These are phyloP conservation scores for Zingel zingel DNA, from an alignment of 2,113 vertebrate genomes.

Conservation along the genomic window DNA sequence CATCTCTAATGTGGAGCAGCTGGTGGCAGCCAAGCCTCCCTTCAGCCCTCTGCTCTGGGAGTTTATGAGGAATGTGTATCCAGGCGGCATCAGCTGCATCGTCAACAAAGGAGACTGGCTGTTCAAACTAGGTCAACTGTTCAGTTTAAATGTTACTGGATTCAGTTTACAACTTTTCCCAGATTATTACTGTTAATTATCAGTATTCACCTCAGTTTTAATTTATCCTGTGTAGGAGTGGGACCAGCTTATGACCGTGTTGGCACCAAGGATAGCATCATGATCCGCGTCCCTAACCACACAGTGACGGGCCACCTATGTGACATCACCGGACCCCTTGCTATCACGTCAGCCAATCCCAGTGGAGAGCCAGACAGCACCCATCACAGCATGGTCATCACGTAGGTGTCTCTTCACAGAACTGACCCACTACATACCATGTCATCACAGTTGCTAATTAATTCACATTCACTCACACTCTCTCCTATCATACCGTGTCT, in stretches of 20 bases:
- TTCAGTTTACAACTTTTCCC: neutral
- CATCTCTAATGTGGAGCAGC: conserved; percentile 90
- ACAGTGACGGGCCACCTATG: conserved; percentile 89
- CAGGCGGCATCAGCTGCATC: conserved; percentile 92
- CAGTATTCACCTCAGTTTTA: neutral
- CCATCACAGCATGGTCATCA: conserved; percentile 91
- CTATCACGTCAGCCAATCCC: conserved; percentile 92
- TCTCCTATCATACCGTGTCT: neutral
- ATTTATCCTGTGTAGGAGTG: conserved; percentile 79
- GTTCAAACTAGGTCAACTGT: conserved; percentile 83
- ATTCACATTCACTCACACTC: neutral
- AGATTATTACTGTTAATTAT: too few relatives aligned
- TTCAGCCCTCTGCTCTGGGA: conserved; percentile 92
- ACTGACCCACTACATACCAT: neutral
- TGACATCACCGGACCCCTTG: conserved; percentile 89
- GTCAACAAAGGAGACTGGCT: conserved; percentile 92
- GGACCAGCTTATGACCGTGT: conserved; percentile 89
- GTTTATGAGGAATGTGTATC: conserved; percentile 92
- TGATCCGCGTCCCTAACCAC: conserved; percentile 93
- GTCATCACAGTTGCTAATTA: too few relatives aligned
- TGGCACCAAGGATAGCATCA: conserved; percentile 91
- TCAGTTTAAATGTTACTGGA: neutral
- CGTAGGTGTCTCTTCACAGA: conserved; percentile 75
- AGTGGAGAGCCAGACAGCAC: conserved; percentile 92
- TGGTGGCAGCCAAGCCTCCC: conserved; percentile 87